These are phyloP conservation scores for Sebastes minor DNA, from an alignment of 2,797 vertebrate genomes.

Conservation along the genomic window DNA sequence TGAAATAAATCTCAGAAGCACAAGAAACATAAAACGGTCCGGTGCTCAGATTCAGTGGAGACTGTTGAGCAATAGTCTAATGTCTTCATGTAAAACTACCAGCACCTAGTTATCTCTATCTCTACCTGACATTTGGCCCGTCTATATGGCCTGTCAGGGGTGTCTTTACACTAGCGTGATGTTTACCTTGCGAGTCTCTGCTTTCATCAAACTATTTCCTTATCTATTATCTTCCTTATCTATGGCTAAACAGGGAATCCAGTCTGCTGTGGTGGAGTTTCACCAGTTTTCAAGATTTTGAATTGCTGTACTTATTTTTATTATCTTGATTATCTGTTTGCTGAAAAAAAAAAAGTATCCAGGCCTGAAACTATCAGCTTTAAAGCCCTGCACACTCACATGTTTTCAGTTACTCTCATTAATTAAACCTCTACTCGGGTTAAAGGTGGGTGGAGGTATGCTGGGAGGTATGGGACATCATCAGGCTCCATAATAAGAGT, in stretches of 20 bases:
- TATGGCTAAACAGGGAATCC: slow-evolving; percentile 1
- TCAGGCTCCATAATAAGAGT: background rate
- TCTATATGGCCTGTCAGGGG: background rate
- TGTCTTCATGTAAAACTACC: too few species aligned
- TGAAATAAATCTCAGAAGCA: slow-evolving; percentile 8
- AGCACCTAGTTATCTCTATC: background rate
- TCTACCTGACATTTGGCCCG: slow-evolving; percentile 12
- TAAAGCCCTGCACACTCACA: background rate
- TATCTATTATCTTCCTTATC: background rate
- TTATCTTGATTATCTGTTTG: background rate
- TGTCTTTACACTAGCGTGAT: background rate
- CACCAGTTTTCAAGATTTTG: slow-evolving; percentile 1
- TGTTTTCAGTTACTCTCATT: background rate
- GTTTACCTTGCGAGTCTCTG: background rate
- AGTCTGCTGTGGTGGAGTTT: background rate
- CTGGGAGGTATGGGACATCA: background rate
- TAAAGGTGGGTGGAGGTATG: background rate
- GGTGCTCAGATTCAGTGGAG: too few species aligned
- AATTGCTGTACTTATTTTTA: background rate
- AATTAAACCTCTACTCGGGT: background rate
- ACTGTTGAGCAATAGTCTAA: too few species aligned
- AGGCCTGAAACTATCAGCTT: background rate
- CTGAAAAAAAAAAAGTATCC: background rate
- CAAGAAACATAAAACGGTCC: background rate
- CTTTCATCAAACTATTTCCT: background rate